Evolutionary conservation across 2,888 invertebrate genomes (phyloP), one percentile per base, ranked within the genome.

Genomic region (Hololepta plana): DNA sequence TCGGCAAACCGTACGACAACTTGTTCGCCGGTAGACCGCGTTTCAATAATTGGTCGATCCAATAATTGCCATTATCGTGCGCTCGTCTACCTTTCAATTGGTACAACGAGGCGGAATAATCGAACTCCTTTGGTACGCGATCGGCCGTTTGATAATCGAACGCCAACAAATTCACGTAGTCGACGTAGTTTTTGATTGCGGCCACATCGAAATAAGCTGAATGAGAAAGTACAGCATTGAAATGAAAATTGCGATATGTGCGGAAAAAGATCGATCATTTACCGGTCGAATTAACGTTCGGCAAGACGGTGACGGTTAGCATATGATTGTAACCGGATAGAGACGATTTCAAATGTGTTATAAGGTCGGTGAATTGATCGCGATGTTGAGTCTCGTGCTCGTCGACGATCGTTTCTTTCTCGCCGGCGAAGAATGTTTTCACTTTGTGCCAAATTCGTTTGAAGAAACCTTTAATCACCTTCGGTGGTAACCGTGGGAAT

Each of bases 381-480:
- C 72, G 72, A 44, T 84, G 84, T 43, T 79, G 77, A n/a, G 71
- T 64, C 32, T 76, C 68, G 44, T 81, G 79, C 1, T 79, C 76
- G 38, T 84, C 82, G n/a, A 67, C 67, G 6, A 65, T 66, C 49
- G 77, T 35, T n/a, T n/a, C 75, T 59, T 81, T 82, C 37, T 82
- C 53, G 2, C 69, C 67, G 42, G 76, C 73, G 72, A 77, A 81
- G 45, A 77, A 52, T n/a, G n/a, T n/a, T n/a, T n/a, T n/a, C n/a
- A n/a, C n/a, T n/a, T n/a, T n/a, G n/a, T n/a, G n/a, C n/a, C n/a
- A n/a, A 7, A 23, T 5, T 24, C 14, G n/a, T 17, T 17, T 17
- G n/a, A 17, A 17, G 7, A 17, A 17, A 7, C n/a, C 6, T 22
- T 26, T 21, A 6, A 19, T 12, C 9, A 13, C n/a, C 63, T 80